Conservation (phyloP, 2,797 vertebrate species). For the Betta splendens region DNA sequence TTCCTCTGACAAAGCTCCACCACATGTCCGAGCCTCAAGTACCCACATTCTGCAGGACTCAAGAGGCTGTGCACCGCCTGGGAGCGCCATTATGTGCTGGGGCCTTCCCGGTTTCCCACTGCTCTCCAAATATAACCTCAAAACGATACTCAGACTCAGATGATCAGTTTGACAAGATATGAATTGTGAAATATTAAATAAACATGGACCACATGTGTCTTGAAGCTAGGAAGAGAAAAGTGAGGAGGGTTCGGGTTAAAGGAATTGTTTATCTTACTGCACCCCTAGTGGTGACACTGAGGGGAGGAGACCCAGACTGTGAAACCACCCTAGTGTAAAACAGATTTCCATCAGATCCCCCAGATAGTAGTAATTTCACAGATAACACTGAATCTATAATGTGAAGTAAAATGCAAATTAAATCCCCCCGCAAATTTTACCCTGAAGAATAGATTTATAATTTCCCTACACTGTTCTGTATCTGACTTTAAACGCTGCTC, state of each 20-base stretch:
- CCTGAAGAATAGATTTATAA: conserved; percentile 78
- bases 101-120: conserved; percentile 49
- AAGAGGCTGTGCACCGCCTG: conserved; percentile 61
- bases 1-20: conserved; percentile 82
- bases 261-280: conserved; percentile 4
- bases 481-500: conserved; percentile 69
- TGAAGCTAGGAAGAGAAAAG: neutral
- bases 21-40: conserved; percentile 74
- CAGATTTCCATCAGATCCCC: conserved; percentile 76
- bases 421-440: conserved; percentile 69
- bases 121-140: conserved; percentile 43
- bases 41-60: conserved; percentile 64
- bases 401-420: conserved; percentile 79
- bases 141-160: conserved; percentile 13
- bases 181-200: neutral
- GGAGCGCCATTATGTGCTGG: conserved; percentile 63
- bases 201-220: conserved; percentile 2
- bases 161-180: conserved; percentile 12
- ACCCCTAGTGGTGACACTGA: conserved; percentile 77
- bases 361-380: conserved; percentile 79
- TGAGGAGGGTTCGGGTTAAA: neutral
- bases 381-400: conserved; percentile 76
- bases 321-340: conserved; percentile 69
- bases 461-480: conserved; percentile 68
- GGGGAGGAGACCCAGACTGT: conserved; percentile 33